Evolutionary conservation across 30 jellyfish, hydroid and myxozoan genomes (phyloP), one percentile per base, ranked within the genome.

Genomic region (Chironex yamaguchii): DNA sequence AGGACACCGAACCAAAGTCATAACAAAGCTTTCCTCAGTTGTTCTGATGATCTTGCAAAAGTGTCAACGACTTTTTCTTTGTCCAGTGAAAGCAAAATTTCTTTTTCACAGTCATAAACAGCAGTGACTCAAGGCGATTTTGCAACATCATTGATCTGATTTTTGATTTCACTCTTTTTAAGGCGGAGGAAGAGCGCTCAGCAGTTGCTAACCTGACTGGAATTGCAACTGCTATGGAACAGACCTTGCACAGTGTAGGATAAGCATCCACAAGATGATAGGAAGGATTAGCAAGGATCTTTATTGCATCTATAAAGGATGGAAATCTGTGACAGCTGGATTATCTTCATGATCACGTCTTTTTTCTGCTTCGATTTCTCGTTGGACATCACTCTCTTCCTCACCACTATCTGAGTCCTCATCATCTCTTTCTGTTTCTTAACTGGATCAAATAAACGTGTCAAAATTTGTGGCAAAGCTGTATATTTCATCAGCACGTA

Each of bases 161-260:
- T 36, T 71, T 48, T 34, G 70, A 34, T 21, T 71, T 71, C 49
- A 71, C 76, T 1, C 85, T 71, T 71, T 71, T 34, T 36, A 71
- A 36, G 36, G 85, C 71, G 36, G 85, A 71, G 85, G 49, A 71
- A 36, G 71, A 71, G 71, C 85, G 76, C 85, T 71, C 76, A 6
- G 85, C 85, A 71, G 85, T 71, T 67, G 81, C 81, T 17, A 63
- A 29, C 32, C 81, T 67, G 81, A 67, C 81, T 67, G 81, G 81
- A 67, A 71, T 71, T 34, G 85, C 85, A 36, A 71, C 85, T 71
- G 85, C 85, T 34, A 71, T 71, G 11, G 85, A 71, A 36, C 24
- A 71, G 48, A 71, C 71, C 85, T 36, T 71, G 73, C 85, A 71
- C 74, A 67, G 35, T 17, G 35, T 71, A 42, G 71, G 85, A 71